Percentiles rank a stretch among this genome's conserved stretches.
Evolutionary conservation across 2,888 invertebrate species (phyloP).

Genomic region (Elegia similella): DNA sequence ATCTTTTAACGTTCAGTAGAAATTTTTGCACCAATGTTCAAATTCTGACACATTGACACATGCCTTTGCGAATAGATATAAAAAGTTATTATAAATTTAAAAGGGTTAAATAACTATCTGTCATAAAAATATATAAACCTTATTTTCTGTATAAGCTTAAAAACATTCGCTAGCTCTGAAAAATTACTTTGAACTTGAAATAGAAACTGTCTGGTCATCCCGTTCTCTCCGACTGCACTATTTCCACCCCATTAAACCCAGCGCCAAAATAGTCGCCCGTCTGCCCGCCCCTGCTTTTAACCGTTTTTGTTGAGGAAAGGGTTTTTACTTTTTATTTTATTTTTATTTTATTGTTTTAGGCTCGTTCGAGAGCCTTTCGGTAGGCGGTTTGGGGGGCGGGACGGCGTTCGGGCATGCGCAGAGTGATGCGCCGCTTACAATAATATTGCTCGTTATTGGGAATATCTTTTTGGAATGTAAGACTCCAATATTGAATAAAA

Average conservation of each 20-base stretch:
- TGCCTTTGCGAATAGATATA: too few relatives aligned
- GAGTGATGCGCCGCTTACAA: constrained; percentile 18
- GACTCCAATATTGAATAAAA: neutral
- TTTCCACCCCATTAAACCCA: neutral
- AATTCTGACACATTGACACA: too few relatives aligned
- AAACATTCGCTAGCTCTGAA: too few relatives aligned
- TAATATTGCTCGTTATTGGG: constrained; percentile 23
- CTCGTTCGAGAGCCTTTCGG: constrained; percentile 68
- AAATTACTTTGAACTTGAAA: too few relatives aligned
- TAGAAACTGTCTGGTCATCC: too few relatives aligned
- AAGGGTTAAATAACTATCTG: too few relatives aligned
- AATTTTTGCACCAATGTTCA: too few relatives aligned
- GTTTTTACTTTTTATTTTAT: constrained; percentile 31
- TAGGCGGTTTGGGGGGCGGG: constrained; percentile 73
- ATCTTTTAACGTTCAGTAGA: too few relatives aligned
- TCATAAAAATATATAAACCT: too few relatives aligned
- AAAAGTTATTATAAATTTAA: too few relatives aligned
- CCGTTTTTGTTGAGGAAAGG: constrained; percentile 54
- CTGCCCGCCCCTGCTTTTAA: constrained; percentile 36
- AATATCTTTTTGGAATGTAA: constrained; percentile 1
- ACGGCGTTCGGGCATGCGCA: constrained; percentile 34
- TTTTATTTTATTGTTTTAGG: constrained; percentile 60
- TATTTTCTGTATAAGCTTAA: too few relatives aligned
- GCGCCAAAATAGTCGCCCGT: constrained; percentile 34
- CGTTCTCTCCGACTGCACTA: too few relatives aligned